Percentiles rank a stretch among this genome's conserved stretches.
Evolutionary conservation across 2,113 vertebrate species (phyloP).

Genomic region (Cyanoramphus novaezelandiae): DNA sequence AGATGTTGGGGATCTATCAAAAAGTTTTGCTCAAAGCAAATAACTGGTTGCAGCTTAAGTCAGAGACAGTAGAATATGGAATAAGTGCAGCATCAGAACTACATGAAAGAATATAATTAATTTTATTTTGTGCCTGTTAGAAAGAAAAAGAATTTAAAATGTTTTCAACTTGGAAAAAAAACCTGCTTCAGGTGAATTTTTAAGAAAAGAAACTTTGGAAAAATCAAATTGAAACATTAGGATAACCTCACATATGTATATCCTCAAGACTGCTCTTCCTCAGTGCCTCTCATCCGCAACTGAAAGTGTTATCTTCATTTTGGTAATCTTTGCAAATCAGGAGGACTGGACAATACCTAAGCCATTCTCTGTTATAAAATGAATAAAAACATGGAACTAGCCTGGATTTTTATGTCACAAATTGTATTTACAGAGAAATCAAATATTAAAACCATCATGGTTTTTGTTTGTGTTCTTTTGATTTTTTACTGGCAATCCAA

Average conservation of each 20-base stretch:
- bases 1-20: not conserved
- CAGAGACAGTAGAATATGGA: not conserved
- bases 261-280: not conserved
- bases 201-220: not conserved
- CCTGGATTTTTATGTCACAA: not conserved
- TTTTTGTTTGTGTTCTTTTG: not conserved
- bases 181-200: not conserved
- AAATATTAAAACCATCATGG: not conserved
- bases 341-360: not conserved
- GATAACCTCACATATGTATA: not conserved
- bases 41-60: not conserved
- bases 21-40: not conserved
- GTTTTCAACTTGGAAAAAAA: not conserved
- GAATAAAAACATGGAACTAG: not conserved
- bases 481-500: not conserved
- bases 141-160: not conserved
- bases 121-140: not conserved
- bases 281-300: not conserved
- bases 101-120: not conserved
- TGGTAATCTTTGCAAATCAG: not conserved
- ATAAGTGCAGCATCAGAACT: not conserved
- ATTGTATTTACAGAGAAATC: not conserved
- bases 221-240: not conserved
- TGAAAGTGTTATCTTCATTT: not conserved
- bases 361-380: not conserved